Evolutionary conservation across 64 coral and sea anemone species (phyloP), one percentile per base, ranked within the genome.

Genomic region (Actinia tenebrosa): DNA sequence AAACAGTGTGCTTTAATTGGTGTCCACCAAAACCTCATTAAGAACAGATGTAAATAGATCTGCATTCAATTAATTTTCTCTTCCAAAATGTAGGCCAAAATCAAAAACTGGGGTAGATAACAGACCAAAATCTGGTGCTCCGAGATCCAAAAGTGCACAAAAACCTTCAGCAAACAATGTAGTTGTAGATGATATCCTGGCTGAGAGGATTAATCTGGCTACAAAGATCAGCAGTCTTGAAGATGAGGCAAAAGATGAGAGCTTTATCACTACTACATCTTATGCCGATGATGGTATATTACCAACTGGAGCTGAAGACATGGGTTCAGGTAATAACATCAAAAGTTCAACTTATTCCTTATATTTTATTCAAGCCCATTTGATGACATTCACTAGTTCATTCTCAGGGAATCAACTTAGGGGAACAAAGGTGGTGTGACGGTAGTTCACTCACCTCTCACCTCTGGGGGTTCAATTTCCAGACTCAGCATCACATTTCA

Each of bases 221-320:
- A 94, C 88, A 22, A 63, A 90, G 60, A 98, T 98, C 50, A 98
- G 89, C 37, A 44, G 87, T 27, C 59, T 98, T 68, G 96, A 98
- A 75, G 92, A 94, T 89, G 95, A 98, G 45, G 80, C 87, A 54
- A 88, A 79, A 72, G 92, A 98, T 89, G 88, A 90, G 56, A 98
- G 90, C 86, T 98, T 94, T 44, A 15, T 43, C 7, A 30, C 69
- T 27, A 75, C 69, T 75, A 84, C 71, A 44, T 53, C 81, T 45
- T 91, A 84, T 64, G 43, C 86, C 58, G 89, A 83, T 84, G 88
- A 94, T 64, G 84, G 90, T 85, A 82, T 94, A 19, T 77, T 98
- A 79, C 96, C 96, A 50, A 79, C 88, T 56, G 96, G 84, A 55
- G 90, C 92, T 56, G 92, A 98, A 64, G 96, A 98, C 62, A 94